Evolutionary conservation across 2,888 invertebrate species (phyloP), one percentile per base, ranked within the genome.

Genomic region (Linnaemya tessellans): DNA sequence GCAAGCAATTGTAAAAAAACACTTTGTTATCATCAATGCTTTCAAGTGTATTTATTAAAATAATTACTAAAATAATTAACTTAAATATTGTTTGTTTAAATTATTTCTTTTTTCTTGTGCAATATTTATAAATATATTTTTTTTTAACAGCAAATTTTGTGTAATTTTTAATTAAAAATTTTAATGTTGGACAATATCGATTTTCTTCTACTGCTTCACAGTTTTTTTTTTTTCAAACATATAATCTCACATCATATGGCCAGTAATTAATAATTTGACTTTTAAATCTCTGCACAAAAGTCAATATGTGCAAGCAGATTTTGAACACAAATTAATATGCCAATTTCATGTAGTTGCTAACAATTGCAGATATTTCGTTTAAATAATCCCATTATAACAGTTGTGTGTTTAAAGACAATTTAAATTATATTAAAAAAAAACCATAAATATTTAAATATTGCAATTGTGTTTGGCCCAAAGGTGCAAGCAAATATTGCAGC

Each of bases 391-490:
- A 46, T 18, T 18, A 35, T 3, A 46, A 20, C 46, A 30, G 8
- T 56, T 43, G 10, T 30, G 49, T 35, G 46, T 46, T 35, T 18
- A 73, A 46, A 25, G 30, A 46, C 58, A 71, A 71, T 58, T 58
- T 58, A 11, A 68, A 22, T 56, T 13, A 58, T 56, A 30, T n/a
- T 10, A 43, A 41, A n/a, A n/a, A n/a, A n/a, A n/a, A n/a, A 54
- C 25, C 15, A 8, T 10, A 56, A 70, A 22, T 43, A n/a, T 25
- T 2, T 2, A 56, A 30, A 60, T 15, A 38, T n/a, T 10, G 4
- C 5, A 54, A 1, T 38, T 54, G 10, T 10, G 13, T 3, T 41
- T 25, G 11, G n/a, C 3, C 77, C n/a, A 15, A 35, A 67, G 65
- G 65, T 43, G 43, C 41, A 20, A 46, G 67, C 41, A 65, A 46